Evolutionary conservation across 2,888 invertebrate species (phyloP), one percentile per base, ranked within the genome.

Genomic region (Tetrapedia diversipes): DNA sequence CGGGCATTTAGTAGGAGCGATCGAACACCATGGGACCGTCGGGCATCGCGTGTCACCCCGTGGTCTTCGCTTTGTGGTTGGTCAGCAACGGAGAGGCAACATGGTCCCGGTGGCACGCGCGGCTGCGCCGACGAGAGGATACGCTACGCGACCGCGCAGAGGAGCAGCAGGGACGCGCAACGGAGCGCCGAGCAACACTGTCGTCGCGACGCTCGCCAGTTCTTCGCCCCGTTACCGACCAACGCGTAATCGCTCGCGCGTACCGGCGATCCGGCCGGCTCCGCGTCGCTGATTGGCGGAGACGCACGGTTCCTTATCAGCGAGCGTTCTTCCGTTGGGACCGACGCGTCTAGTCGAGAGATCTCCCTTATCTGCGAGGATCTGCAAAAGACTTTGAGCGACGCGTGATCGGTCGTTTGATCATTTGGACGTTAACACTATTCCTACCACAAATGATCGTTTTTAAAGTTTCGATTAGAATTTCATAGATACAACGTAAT

Each of bases 161-260:
- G 79, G 69, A 72, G 27, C 66, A 59, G 43, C 79, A 64, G 80
- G 64, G 34, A 80, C 80, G 63, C 82, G 77, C 80, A 74, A 80
- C 80, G 81, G 72, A 75, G 71, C 71, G 66, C 70, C 72, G 67
- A 68, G 79, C 80, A 67, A 76, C 80, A 83, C 83, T 83, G 83
- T 29, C 74, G 65, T 11, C 22, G 53, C 32, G 14, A 10, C 34
- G 56, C 56, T 43, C 32, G 61, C 54, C 60, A n/a, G 53, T 37
- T 45, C 22, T 14, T 41, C 63, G 67, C 19, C 47, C 60, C 70
- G 72, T 73, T 73, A 69, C 56, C 49, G 61, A 51, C 41, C 53
- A 51, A 29, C n/a, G 45, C 39, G 68, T 63, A 51, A 63, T 66
- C 39, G 37, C 56, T 68, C 45, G 68, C 60, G 34, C n/a, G 27